Base-by-base conservation (phyloP, 2,113 vertebrate species). In the Cariama cristata region DNA sequence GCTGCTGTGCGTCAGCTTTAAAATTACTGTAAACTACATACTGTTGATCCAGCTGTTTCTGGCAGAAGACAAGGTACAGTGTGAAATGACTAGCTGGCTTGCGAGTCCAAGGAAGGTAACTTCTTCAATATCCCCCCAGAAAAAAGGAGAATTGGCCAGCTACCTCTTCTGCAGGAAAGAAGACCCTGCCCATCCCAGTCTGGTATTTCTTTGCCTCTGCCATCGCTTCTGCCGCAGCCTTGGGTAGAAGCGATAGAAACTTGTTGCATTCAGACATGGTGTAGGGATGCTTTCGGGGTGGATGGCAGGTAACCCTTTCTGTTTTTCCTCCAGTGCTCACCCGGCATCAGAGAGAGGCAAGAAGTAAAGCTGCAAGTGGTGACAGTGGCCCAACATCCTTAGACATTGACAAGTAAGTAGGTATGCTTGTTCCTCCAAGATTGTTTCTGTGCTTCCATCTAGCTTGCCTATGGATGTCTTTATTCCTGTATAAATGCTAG, bases 371-470 rank as follows among this genome's bases (percentile, higher is more conserved):
- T 59, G 84, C 85, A 62, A 14, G 73, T 55, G 67, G 59, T 64
- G 94, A 80, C 79, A 86, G 89, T 4, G 49, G 64, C 38, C 94
- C 86, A 44, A 11, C 95, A 11, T 74, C 96, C 59, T 50, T 81
- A 82, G 97, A 93, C 77, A 71, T 38, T 97, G 97, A 91, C 96
- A 98, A 98, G 99, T 99, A 98, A 98, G 98, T 98, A 96, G 83
- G 92, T 92, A 71, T 66, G 83, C 86, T 93, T 85, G 60, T 38
- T 95, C 60, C 66, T 91, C n/a, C 3, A 20, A 62, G 40, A 40
- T 77, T 82, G 52, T 73, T 89, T 86, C 79, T 38, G 3, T 71
- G 49, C 53, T 53, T 82, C 73, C 5, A 2, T 58, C 56, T 53
- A 38, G n/a, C 68, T 90, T 52, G 59, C 20, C 50, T 59, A 4